Base-by-base conservation (phyloP, 2,888 invertebrate genomes). In the Caenorhabditis becei region DNA sequence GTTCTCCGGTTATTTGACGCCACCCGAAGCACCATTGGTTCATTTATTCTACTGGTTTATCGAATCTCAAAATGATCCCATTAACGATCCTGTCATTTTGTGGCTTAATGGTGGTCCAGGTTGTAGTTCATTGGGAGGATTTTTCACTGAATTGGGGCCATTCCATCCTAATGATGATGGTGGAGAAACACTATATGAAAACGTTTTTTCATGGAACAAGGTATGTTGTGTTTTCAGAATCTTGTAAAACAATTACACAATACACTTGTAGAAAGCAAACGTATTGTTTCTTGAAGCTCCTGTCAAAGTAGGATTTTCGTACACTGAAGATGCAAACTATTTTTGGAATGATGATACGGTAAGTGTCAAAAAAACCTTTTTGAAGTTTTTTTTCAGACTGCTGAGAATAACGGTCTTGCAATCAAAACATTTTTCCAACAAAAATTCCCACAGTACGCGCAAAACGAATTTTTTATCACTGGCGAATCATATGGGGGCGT, bases 281-380 rank as follows among this genome's bases (percentile, higher is more conserved):
- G 91, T 93, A 77, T 72, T 93, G 63, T 93, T 92, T 85, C 80
- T 93, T 74, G 93, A 93, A 87, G 91, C 93, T 1, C 93, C 93
- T 14, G 92, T 92, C n/a, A 92, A 92, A 61, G 93, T 93, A 49
- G 93, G 93, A 4, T 93, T 91, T 84, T 93, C 93, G 0, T 93
- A 92, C 84, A 89, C 92, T 2, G 87, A 86, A n/a, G 91, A 83
- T 26, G 32, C 47, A 1, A 72, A 69, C 51, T 83, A 78, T 54
- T 75, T 61, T 11, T 83, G 80, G 80, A 75, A 62, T 26, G 85
- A 85, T 65, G 82, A 83, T 37, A 81, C 82, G 53, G 87, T 87
- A 75, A 62, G 18, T 14, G 37, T 2, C 18, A 20, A 26, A 0
- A 26, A 4, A 44, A 14, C 20, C 18, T 16, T 28, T 32, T 18